These are phyloP conservation scores for Latheticus oryzae DNA, from an alignment of 2,888 invertebrate genomes.

Conservation along the genomic window DNA sequence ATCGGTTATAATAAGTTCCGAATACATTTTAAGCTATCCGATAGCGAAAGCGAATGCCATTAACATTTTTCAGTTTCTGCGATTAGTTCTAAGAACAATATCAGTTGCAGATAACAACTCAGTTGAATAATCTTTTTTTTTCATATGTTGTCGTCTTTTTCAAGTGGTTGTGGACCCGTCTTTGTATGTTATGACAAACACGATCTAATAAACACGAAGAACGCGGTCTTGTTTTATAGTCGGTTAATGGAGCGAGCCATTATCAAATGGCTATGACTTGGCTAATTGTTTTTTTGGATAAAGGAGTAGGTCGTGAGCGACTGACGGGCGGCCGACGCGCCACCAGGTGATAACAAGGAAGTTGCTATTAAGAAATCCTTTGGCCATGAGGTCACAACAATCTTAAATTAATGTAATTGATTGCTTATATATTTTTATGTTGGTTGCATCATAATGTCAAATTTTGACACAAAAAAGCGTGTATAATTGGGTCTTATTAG, in stretches of 20 bases:
- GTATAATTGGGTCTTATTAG: too few species aligned
- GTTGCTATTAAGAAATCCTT: too few species aligned
- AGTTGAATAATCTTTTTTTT: too few species aligned
- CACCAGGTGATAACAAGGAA: constrained; percentile 57
- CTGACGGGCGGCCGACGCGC: constrained; percentile 52
- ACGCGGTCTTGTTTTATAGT: constrained; percentile 31
- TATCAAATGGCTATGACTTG: constrained; percentile 47
- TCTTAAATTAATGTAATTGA: too few species aligned
- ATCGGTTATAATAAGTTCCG: constrained; percentile 9
- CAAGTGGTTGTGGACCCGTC: constrained; percentile 6
- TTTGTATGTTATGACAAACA: constrained; percentile 32
- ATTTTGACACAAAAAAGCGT: too few species aligned
- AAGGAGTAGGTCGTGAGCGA: constrained; percentile 35
- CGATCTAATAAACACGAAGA: constrained; percentile 29
- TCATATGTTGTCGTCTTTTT: constrained; percentile 8
- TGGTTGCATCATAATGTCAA: too few species aligned
- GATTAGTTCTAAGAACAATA: constrained; percentile 53
- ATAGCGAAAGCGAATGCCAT: constrained; percentile 19
- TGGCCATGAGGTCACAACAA: too few species aligned
- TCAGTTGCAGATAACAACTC: too few species aligned
- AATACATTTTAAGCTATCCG: constrained; percentile 5
- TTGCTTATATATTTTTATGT: too few species aligned
- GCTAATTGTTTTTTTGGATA: constrained; percentile 48
- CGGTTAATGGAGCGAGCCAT: constrained; percentile 37
- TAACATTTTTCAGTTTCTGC: constrained; percentile 42